Conservation (phyloP, 2,888 invertebrate genomes). For the Lamellibrachia satsuma region DNA sequence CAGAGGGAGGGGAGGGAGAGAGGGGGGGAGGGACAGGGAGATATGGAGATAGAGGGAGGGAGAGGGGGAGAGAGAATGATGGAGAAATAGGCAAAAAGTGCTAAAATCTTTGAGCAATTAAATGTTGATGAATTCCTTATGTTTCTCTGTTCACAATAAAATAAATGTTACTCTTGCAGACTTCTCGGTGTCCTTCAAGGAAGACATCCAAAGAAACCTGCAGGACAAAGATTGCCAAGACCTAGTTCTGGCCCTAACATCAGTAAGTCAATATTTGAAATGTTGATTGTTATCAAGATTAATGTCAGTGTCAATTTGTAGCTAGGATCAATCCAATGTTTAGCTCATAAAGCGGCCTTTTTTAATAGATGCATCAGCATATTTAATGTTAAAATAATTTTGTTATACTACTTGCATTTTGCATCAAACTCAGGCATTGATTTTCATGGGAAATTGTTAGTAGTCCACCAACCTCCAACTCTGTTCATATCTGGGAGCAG, state of each 20-base stretch:
- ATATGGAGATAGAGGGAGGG: too few species aligned
- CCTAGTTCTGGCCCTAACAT: constrained; percentile 22
- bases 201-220: constrained; percentile 30
- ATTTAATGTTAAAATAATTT: not conserved
- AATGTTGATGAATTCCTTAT: not conserved
- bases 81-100: not conserved
- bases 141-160: not conserved
- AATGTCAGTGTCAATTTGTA: not conserved
- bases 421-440: too few species aligned
- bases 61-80: too few species aligned
- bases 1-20: too few species aligned
- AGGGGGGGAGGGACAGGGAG: too few species aligned
- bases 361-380: not conserved
- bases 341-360: not conserved
- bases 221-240: constrained; percentile 29
- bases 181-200: constrained; percentile 28
- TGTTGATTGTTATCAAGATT: not conserved
- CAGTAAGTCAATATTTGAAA: not conserved
- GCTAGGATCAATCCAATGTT: not conserved
- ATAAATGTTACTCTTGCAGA: constrained; percentile 5
- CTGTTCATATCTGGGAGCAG: too few species aligned
- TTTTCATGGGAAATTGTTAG: too few species aligned
- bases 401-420: not conserved
- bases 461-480: too few species aligned
- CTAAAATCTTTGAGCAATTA: not conserved